Base-by-base conservation (phyloP, 2,797 vertebrate species). In the Synanceia verrucosa region DNA sequence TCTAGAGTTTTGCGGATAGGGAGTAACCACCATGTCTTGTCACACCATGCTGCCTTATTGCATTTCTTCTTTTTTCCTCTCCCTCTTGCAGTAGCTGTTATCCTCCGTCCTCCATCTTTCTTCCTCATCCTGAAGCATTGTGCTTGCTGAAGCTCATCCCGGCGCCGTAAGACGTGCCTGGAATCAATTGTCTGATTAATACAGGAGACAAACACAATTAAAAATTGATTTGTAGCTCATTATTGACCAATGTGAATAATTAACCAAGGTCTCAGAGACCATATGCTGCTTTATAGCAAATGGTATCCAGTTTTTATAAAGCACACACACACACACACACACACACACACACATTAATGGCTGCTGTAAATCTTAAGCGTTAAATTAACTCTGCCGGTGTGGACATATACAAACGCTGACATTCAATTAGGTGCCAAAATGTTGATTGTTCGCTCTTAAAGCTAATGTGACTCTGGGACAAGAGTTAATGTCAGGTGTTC, bases 131-230 rank as follows among this genome's bases (percentile, higher is more conserved):
- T 41, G 47, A 36, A 73, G 36, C 53, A 60, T 74, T 81, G 50
- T 76, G 24, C 73, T 73, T 50, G 19, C 68, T 9, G 71, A 65
- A 33, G 59, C 66, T 86, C 72, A 52, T 74, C 51, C 61, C 12
- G 67, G 77, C 65, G 48, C 23, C 18, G 4, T n/a, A 50, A 76
- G 75, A 88, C 68, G 60, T 75, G 79, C 72, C 76, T 36, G n/a
- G 81, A 84, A 89, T 92, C 73, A 50, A 87, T 78, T 55, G 71
- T 67, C 75, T 86, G 82, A 89, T 91, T 85, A 89, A 83, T 84
- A 88, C 78, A 65, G 77, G 87, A 82, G 84, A 87, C 84, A 88
- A 90, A 90, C 86, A 86, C 88, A 89, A 89, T 90, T 87, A 86
- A 88, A 87, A 83, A 89, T 88, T 85, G 86, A 90, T 91, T 84